Evolutionary conservation across 2,113 vertebrate genomes (phyloP), one percentile per base, ranked within the genome.

Genomic region (Nannospalax galili): DNA sequence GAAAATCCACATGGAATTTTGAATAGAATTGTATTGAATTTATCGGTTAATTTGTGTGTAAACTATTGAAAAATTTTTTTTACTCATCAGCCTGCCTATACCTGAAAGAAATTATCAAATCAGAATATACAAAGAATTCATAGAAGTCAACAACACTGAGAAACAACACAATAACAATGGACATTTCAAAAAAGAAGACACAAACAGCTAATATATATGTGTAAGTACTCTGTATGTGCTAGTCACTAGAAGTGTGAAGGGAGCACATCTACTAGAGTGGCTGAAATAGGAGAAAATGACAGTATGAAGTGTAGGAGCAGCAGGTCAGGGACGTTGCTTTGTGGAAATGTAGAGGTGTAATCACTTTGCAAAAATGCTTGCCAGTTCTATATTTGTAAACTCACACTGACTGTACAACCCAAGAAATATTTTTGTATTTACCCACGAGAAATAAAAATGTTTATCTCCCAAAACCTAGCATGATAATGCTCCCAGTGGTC

Each of bases 31-130:
- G 15, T 16, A 58, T 87, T 92, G 24, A 74, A 64, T 48, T 91
- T 79, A 56, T 75, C 48, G 48, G 42, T 92, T 85, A 86, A 70
- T 84, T 87, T 87, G 16, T 58, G 80, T 12, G 30, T 37, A 60
- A 70, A 79, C 4, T 79, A 85, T 30, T 37, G 69, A 87, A 95
- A 80, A 92, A 94, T 92, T 84, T 58, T 67, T 52, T 81, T 40
- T 74, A 15, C 35, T 93, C 7, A 88, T 80, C n/a, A 48, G 56
- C 77, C n/a, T 91, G 9, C 4, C 32, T 86, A 28, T 84, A 37
- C 85, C 10, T 91, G 67, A 60, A 2, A 48, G n/a, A 96, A 92
- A 79, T 35, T 90, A 4, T 72, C 15, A 75, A 69, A 48, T 90
- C 40, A 75, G 73, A 92, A 70, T 62, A 84, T n/a, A 77, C 4